phyloP scores from a whole-genome alignment of 1,140 invertebrate species.

The Drosophila quadrilineata region DNA sequence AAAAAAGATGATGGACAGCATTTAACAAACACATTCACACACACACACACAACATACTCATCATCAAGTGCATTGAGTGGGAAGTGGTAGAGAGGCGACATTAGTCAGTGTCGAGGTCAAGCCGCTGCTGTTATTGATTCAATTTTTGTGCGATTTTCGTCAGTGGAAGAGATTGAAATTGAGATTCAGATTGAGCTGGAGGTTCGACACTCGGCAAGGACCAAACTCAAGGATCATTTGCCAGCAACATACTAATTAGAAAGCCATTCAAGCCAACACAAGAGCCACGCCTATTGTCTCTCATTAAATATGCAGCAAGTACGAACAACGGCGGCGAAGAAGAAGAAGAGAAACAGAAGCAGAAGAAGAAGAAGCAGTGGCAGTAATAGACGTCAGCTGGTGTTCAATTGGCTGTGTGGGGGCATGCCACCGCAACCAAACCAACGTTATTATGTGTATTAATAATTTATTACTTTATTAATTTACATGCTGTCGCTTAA shows the following conservation, averaged over 20 bases:
- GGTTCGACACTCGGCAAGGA: slow-evolving; percentile 54
- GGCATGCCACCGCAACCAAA: slow-evolving; percentile 21
- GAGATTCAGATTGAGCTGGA: neutral
- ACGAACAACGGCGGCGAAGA: neutral
- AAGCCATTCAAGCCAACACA: slow-evolving; percentile 62
- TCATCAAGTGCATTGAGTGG: slow-evolving; percentile 2
- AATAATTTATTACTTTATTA: slow-evolving; percentile 76
- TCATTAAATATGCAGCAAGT: slow-evolving; percentile 47
- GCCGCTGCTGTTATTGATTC: slow-evolving; percentile 53
- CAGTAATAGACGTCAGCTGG: neutral
- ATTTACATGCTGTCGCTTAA: slow-evolving; percentile 65
- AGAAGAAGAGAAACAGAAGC: slow-evolving; percentile 9
- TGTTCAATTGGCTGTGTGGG: slow-evolving; percentile 19
- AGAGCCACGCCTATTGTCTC: slow-evolving; percentile 43
- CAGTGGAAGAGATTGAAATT: slow-evolving; percentile 7
- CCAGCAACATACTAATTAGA: slow-evolving; percentile 70
- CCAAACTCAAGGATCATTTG: slow-evolving; percentile 62
- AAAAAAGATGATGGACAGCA: no score
- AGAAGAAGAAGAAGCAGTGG: neutral
- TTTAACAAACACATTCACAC: no score
- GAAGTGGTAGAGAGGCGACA: neutral
- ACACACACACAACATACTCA: slow-evolving; percentile 12
- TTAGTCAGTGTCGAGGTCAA: slow-evolving; percentile 48
- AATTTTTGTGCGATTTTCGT: slow-evolving; percentile 33
- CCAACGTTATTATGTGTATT: slow-evolving; percentile 50